Evolutionary conservation across 1,140 invertebrate species (phyloP).

Genomic region (Habropoda laboriosa): DNA sequence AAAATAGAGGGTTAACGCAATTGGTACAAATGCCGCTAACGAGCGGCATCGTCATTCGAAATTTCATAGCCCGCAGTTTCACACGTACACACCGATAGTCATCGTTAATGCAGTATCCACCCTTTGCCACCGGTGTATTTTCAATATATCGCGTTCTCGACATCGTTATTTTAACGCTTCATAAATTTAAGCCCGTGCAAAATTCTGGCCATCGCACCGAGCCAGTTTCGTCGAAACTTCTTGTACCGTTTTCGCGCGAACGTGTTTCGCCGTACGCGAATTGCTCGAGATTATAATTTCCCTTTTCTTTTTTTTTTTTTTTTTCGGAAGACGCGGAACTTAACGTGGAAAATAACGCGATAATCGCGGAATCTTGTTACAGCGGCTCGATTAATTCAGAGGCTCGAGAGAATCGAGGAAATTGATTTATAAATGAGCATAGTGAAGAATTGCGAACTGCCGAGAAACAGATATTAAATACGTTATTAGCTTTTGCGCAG

Average conservation of each 20-base stretch:
- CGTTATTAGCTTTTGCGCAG: too few species aligned
- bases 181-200: background rate
- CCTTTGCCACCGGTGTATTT: constrained; percentile 6
- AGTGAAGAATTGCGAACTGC: too few species aligned
- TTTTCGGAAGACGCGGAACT: too few species aligned
- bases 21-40: constrained; percentile 18
- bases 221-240: background rate
- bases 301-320: too few species aligned
- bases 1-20: constrained; percentile 18
- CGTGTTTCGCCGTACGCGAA: too few species aligned
- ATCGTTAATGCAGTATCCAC: constrained; percentile 4
- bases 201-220: background rate
- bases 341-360: background rate
- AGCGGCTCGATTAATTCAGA: background rate
- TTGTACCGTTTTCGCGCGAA: background rate
- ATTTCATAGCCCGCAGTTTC: background rate
- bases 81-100: background rate
- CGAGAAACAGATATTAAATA: too few species aligned
- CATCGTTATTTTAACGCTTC: constrained; percentile 19
- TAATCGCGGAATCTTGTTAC: background rate
- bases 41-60: constrained; percentile 6
- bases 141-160: background rate
- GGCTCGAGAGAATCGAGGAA: background rate
- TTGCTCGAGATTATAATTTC: too few species aligned
- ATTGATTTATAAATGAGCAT: background rate